These are phyloP conservation scores for Ophion slaviceki DNA, from an alignment of 2,888 invertebrate species.

Conservation along the genomic window DNA sequence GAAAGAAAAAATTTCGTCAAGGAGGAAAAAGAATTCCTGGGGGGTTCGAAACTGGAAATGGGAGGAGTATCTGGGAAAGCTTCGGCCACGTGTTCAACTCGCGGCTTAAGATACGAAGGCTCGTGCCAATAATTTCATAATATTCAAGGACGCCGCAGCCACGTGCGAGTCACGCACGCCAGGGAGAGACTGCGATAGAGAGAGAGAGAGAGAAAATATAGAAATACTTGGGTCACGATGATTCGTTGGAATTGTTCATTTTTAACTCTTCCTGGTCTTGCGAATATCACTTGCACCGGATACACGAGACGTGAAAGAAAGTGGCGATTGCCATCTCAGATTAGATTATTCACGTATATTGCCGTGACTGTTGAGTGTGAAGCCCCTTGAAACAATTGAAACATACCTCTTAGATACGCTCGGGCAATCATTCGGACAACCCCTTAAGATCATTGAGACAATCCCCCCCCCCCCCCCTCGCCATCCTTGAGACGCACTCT, in stretches of 20 bases:
- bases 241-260: too few relatives aligned
- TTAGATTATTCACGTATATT: too few relatives aligned
- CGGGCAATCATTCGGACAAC: too few relatives aligned
- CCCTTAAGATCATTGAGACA: too few relatives aligned
- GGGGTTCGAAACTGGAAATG: constrained; percentile 9
- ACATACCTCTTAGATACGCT: too few relatives aligned
- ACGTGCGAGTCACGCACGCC: background rate
- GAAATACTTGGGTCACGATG: background rate
- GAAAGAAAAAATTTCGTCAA: background rate
- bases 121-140: constrained; percentile 68
- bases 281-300: background rate
- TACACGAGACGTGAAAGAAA: too few relatives aligned
- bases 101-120: constrained; percentile 62
- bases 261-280: background rate
- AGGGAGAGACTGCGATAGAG: background rate
- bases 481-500: too few relatives aligned
- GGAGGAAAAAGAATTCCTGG: constrained; percentile 15
- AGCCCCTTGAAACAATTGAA: too few relatives aligned
- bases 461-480: too few relatives aligned
- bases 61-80: background rate
- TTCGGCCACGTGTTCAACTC: constrained; percentile 51
- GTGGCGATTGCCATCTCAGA: too few relatives aligned
- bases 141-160: constrained; percentile 52
- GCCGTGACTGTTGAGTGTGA: too few relatives aligned
- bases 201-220: background rate